Evolutionary conservation across 2,888 invertebrate species (phyloP), one percentile per base, ranked within the genome.

Genomic region (Eumerus sabulonum): DNA sequence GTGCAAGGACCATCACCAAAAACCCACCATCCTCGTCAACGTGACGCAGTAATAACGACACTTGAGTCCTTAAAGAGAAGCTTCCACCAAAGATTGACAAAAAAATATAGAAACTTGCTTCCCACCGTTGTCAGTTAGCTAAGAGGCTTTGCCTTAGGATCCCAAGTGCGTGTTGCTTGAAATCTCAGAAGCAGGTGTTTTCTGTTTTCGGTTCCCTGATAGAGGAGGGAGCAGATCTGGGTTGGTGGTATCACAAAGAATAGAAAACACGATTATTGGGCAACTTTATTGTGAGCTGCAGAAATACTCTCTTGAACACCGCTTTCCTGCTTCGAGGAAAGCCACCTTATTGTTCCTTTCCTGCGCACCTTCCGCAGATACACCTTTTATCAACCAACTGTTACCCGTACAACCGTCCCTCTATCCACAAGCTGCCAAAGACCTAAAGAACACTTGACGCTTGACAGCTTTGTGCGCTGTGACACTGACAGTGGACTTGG

Each of bases 161-260:
- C 63, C 59, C 53, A 38, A 40, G 44, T 19, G 40, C 40, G 59
- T 44, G n/a, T n/a, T n/a, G 53, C 40, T 9, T 11, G 7, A 44
- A 48, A 70, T 64, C 56, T 79, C 79, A 79, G 72, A 79, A 79
- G 73, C 79, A 79, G 79, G 79, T 79, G 79, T 70, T 79, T 64
- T 57, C 50, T 73, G 73, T 73, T 79, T 68, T n/a, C n/a, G n/a
- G n/a, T n/a, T n/a, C n/a, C n/a, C n/a, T 57, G 67, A 64, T 54
- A 63, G 67, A 51, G 68, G 53, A 51, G 44, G 64, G 48, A 35
- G 62, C 45, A 53, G 40, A 45, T 14, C 7, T 27, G 27, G 27
- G 27, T 27, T 27, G 27, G 2, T 27, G 3, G 27, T 27, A 27
- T 27, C 45, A n/a, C n/a, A 48, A 12, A 50, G 44, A 47, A n/a